Conservation (phyloP, 1,140 invertebrate genomes). For the Rhopalosiphum maidis region DNA sequence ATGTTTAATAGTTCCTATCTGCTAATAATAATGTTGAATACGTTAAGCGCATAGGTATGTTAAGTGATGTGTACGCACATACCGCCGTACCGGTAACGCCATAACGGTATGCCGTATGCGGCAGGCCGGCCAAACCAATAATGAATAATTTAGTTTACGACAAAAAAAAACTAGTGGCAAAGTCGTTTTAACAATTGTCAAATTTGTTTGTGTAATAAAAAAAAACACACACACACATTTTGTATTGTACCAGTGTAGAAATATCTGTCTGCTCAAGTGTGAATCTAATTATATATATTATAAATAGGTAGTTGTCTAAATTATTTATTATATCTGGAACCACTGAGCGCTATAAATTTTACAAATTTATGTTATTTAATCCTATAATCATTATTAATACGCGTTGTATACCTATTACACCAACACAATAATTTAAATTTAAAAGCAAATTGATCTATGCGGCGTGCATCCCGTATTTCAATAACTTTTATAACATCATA, state of each 20-base stretch:
- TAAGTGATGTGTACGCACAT: neutral
- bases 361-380: neutral
- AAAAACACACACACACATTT: neutral
- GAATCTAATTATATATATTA: constrained; percentile 19
- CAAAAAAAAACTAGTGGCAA: neutral
- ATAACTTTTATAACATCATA: neutral
- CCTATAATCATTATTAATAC: neutral
- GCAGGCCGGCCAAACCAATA: neutral
- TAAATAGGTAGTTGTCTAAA: neutral
- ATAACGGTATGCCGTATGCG: neutral
- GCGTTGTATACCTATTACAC: neutral
- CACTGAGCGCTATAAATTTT: too few relatives aligned
- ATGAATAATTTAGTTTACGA: neutral
- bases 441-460: neutral
- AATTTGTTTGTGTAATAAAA: neutral
- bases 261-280: neutral
- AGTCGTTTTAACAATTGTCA: neutral
- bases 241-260: neutral
- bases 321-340: neutral
- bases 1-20: neutral
- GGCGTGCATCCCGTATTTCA: neutral
- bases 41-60: neutral
- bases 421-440: neutral
- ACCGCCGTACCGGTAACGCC: neutral
- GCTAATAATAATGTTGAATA: neutral